Evolutionary conservation across 1,140 invertebrate genomes (phyloP), one percentile per base, ranked within the genome.

Genomic region (Asbolus verrucosus): DNA sequence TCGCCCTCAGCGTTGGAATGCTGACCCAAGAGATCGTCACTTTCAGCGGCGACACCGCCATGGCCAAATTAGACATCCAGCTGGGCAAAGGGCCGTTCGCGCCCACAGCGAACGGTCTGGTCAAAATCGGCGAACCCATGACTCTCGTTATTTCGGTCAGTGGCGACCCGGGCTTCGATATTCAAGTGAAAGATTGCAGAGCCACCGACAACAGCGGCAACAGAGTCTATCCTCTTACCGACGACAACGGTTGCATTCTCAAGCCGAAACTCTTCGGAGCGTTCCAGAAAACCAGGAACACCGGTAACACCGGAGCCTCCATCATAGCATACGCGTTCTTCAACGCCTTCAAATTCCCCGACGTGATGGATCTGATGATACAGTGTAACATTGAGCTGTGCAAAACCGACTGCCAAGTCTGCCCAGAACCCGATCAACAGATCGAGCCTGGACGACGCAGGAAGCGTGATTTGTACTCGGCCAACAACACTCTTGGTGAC

Each of bases 311-410:
- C 18, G 90, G 89, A n/a, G 90, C 90, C 2, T 90, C 90, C 0
- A 86, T 94, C 4, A 89, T 94, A 21, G 91, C 92, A 0, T 95
- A 89, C 73, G 90, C 93, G 0, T 92, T 87, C 81, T 91, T 95
- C 80, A 90, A 92, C 79, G 92, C 92, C 0, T 94, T 95, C 80
- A 94, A 94, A 81, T 95, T 95, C 82, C 93, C 93, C 0, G 93
- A 95, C 77, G 88, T 91, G 16, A 93, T 94, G 89, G 92, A 95
- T 75, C 82, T 95, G 6, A 90, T 90, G 68, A 87, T 95, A 30
- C 91, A 94, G 76, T 95, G 93, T 76, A 92, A 94, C 67, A 89
- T 95, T 0, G 92, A 94, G 75, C 81, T 95, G 0, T 94, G 93
- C 74, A 94, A 94, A 82, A 90, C 87, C 8, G 87, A 91, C 70